A percentile compares a stretch with the other conserved stretches of the same genome.
phyloP scores from a whole-genome alignment of 1,140 invertebrate genomes.

The Drosophila pandora region DNA sequence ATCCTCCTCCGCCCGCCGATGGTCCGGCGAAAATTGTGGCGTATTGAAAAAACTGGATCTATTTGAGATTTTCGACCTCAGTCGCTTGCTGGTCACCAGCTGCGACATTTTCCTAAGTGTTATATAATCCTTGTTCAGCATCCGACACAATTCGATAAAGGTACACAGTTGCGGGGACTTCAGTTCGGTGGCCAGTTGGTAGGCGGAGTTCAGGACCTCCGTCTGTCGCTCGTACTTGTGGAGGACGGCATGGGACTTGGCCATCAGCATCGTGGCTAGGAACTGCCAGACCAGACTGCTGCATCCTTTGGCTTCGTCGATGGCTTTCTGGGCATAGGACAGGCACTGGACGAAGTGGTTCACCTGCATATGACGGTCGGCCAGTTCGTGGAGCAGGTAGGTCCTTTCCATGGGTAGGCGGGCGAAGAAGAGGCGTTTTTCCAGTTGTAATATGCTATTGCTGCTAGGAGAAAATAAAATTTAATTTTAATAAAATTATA shows the following conservation, averaged over 20 bases:
- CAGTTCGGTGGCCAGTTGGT: conserved; percentile 43
- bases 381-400: conserved; percentile 74
- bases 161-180: conserved; percentile 54
- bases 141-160: conserved; percentile 72
- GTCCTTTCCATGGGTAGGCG: conserved; percentile 64
- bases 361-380: conserved; percentile 50
- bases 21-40: not conserved
- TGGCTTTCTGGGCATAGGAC: conserved; percentile 44
- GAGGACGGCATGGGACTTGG: conserved; percentile 68
- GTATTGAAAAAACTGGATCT: conserved; percentile 23
- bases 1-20: not conserved
- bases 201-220: conserved; percentile 61
- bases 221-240: conserved; percentile 65
- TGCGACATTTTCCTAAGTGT: conserved; percentile 61
- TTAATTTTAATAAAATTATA: not conserved
- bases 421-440: conserved; percentile 62
- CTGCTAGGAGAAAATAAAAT: conserved; percentile 6
- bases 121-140: conserved; percentile 70
- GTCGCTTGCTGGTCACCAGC: conserved; percentile 37
- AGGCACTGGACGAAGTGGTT: conserved; percentile 61
- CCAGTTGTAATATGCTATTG: conserved; percentile 16
- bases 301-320: conserved; percentile 52
- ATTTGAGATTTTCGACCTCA: conserved; percentile 33
- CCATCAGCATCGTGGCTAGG: conserved; percentile 60
- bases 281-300: conserved; percentile 73